Conservation (phyloP, 2,797 vertebrate genomes). For the Sciaenops ocellatus region DNA sequence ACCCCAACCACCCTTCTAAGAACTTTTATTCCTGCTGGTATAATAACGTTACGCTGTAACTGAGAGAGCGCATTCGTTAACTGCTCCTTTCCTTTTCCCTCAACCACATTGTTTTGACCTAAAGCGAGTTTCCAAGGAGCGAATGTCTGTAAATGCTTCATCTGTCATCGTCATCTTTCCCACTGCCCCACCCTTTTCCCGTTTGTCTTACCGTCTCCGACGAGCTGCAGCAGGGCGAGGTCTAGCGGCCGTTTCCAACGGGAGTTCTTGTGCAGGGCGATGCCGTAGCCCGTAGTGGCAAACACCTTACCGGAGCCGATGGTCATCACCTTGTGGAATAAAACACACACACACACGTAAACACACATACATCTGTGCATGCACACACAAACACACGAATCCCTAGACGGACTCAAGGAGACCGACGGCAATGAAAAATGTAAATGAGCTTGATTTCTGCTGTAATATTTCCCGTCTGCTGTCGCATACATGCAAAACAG, state of each 20-base stretch:
- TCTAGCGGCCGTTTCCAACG: slow-evolving; percentile 93
- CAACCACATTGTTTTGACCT: not conserved
- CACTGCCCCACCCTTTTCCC: not conserved
- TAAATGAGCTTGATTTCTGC: slow-evolving; percentile 10
- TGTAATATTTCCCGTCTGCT: not conserved
- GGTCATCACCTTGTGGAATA: slow-evolving; percentile 84
- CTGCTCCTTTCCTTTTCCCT: not conserved
- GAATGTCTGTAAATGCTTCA: not conserved
- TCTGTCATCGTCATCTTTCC: not conserved
- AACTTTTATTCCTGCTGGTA: not conserved
- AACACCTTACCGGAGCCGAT: slow-evolving; percentile 95
- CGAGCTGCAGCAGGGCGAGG: slow-evolving; percentile 92
- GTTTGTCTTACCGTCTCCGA: slow-evolving; percentile 88
- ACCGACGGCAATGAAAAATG: not conserved
- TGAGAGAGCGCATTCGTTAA: not conserved
- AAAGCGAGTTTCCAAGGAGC: not conserved
- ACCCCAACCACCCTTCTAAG: not conserved
- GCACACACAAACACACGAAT: slow-evolving; percentile 4
- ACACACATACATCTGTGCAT: not conserved
- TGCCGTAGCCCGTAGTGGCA: slow-evolving; percentile 93
- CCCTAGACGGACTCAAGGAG: not conserved
- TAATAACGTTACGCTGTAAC: not conserved
- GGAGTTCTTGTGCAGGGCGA: slow-evolving; percentile 93
- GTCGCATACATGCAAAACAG: slow-evolving; percentile 13
- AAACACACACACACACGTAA: slow-evolving; percentile 3